Base-by-base conservation (phyloP, 2,113 vertebrate species). In the Paradoxurus hermaphroditus region DNA sequence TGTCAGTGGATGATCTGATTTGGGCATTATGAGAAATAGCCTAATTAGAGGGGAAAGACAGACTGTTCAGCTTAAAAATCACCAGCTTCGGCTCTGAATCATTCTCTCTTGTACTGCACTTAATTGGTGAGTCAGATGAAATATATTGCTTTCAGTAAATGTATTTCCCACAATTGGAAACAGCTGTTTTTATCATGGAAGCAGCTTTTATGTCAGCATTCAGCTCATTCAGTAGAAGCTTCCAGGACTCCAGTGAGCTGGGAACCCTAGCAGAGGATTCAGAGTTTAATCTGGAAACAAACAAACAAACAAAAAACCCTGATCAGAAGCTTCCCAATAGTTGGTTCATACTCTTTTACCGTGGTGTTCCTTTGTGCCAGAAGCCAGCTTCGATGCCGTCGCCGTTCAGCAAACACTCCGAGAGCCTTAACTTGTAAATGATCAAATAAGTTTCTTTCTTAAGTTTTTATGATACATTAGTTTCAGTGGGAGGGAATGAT, bases 101-200 rank as follows among this genome's bases (percentile, higher is more conserved):
- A 34, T 78, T 51, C 49, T 94, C 70, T 96, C 92, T 68, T 14
- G 2, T 70, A 49, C 56, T 49, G 23, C 0, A n/a, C 98, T 94
- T 91, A 91, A 81, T 90, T 96, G 96, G 68, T 97, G 97, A 98
- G 88, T 98, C 92, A 91, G 90, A 93, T 56, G 46, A 91, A 82
- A 21, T 84, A 12, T 93, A 27, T 94, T 93, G 2, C 72, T 98
- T 97, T 92, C 93, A 96, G 53, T 65, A 86, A 95, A 77, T 44
- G 51, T 78, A 44, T 96, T 97, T 98, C 94, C 94, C 67, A 18
- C 70, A 63, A 49, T 98, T 98, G 90, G 65, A 95, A 98, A 29
- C 89, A 95, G 94, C 65, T 98, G 96, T 53, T 86, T 78, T 83
- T 95, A 41, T 29, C 36, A 62, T 31, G 86, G 72, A 67, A 11